Evolutionary conservation across 2,797 vertebrate genomes (phyloP), one percentile per base, ranked within the genome.

Genomic region (Cottoperca gobio): DNA sequence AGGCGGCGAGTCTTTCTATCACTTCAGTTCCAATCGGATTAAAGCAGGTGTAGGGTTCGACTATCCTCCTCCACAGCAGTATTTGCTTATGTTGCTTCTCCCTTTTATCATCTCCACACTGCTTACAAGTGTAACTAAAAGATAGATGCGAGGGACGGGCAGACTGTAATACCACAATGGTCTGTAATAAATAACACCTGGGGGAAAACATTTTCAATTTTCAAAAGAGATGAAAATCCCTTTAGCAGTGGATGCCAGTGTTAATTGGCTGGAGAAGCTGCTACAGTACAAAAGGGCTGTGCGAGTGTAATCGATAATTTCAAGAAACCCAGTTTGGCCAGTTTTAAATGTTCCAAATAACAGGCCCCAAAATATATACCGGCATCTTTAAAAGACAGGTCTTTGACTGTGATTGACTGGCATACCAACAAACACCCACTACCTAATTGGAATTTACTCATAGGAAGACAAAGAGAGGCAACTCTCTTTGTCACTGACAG

Each of bases 401-500:
- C 86, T 55, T 42, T 42, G 68, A 42, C 72, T 68, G 62, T 78
- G 89, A 92, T 78, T 88, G 91, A 91, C 88, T 85, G 73, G 82
- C 86, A 70, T 58, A 14, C 63, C 72, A 58, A 74, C 83, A 76
- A 43, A 83, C 85, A 57, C 76, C 84, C 85, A 72, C 70, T 2
- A n/a, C 49, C 83, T 89, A 90, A 92, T 90, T 89, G 88, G 88
- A 89, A 89, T 89, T 88, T 73, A 70, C 78, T 81, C 42, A 39
- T 77, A 84, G 68, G 68, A 78, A 89, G 87, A 91, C 85, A 84
- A 86, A 87, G 83, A 55, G 68, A 76, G 73, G 86, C 65, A 33
- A 62, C 83, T 84, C 77, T 75, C 85, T 85, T 33, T 83, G 90
- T 91, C 87, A 77, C 73, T 74, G 88, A 85, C 86, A 88, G 82